These are phyloP conservation scores for Percopsis omiscomaycus DNA, from an alignment of 2,797 vertebrate genomes.

Conservation along the genomic window DNA sequence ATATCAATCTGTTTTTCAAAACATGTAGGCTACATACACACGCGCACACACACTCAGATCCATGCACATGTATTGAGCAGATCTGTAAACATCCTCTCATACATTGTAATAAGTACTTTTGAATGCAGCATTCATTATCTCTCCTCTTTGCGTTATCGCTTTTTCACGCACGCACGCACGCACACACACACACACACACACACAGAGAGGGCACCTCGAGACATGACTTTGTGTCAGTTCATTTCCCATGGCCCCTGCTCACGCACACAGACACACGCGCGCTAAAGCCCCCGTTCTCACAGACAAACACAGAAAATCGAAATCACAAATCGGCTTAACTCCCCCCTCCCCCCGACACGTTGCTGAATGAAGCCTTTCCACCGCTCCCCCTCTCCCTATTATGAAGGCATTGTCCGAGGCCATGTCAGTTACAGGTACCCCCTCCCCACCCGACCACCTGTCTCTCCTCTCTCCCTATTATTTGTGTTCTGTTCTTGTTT, in stretches of 20 bases:
- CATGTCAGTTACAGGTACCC: conserved; percentile 72
- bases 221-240: conserved; percentile 60
- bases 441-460: conserved; percentile 49
- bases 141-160: neutral
- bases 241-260: conserved; percentile 48
- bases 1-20: conserved; percentile 39
- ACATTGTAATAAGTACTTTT: conserved; percentile 33
- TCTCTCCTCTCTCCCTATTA: neutral
- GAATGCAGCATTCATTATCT: conserved; percentile 33
- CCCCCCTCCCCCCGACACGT: conserved; percentile 71
- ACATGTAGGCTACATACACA: neutral
- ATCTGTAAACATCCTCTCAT: conserved; percentile 42
- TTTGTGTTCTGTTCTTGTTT: too few species aligned
- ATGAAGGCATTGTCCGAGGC: conserved; percentile 71
- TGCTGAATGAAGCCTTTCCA: conserved; percentile 77
- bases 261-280: conserved; percentile 21
- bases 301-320: conserved; percentile 76
- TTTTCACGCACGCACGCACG: neutral
- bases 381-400: conserved; percentile 70
- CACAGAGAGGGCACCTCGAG: conserved; percentile 51
- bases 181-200: conserved; percentile 12
- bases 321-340: conserved; percentile 79
- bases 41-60: conserved; percentile 11
- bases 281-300: conserved; percentile 54
- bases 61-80: conserved; percentile 25